Base-by-base conservation (phyloP, 2,888 invertebrate species). In the Torymus tubicola region DNA sequence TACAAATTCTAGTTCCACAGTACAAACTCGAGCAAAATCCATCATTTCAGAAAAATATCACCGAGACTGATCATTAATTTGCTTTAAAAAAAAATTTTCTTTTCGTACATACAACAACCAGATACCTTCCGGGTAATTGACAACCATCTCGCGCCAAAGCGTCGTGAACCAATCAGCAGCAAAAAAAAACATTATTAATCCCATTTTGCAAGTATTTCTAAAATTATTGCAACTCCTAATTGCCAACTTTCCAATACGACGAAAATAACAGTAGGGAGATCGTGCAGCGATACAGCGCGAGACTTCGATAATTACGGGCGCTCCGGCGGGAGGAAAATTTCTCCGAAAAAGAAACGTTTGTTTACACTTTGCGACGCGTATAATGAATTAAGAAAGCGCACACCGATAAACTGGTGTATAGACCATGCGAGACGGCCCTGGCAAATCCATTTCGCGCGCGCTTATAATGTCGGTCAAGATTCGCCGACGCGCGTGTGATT, bases 381-480 rank as follows among this genome's bases (percentile, higher is more conserved):
- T 50, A 69, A 68, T 52, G 73, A 73, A 68, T 69, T 63, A 64
- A 73, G 73, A 79, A 72, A 72, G 72, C 61, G 53, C 71, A n/a
- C n/a, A n/a, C n/a, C 31, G 73, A 74, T 68, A 31, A 79, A 79
- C 74, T 73, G 79, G 50, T 8, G 11, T 53, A 60, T 18, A 60
- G 60, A 14, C 11, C 57, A 69, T 16, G 1, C 18, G n/a, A 50
- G 18, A 63, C 76, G 73, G 81, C 81, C 78, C 81, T 81, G 80
- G 61, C 61, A 24, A 64, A 57, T 69, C 60, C 81, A 53, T 67
- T 61, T 72, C 53, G 69, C 31, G 31, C 31, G 31, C 31, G n/a
- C n/a, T n/a, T 55, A n/a, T 67, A 65, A 81, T 76, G 71, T 81
- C 72, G 81, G 78, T 81, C 78, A 81, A 79, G 75, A 76, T 76